Base-by-base conservation (phyloP, 2,797 vertebrate genomes). In the Mormyrops attenuatus region DNA sequence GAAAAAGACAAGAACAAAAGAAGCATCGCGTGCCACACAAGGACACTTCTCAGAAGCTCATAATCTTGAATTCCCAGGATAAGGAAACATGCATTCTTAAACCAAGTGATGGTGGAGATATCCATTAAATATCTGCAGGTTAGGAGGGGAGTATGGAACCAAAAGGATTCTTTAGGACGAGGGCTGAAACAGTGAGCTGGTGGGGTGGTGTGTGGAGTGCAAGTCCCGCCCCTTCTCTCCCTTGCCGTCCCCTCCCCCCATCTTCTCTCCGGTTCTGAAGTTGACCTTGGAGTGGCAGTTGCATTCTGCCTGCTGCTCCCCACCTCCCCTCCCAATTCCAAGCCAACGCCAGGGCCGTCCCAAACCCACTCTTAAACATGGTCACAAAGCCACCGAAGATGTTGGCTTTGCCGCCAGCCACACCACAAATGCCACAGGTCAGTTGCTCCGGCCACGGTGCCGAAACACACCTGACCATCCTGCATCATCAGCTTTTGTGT, bases 211-310 rank as follows among this genome's bases (percentile, higher is more conserved):
- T n/a, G 85, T 20, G 6, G 17, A 89, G 50, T 52, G 41, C 34
- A 20, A 55, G 20, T 15, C 15, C 20, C 55, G 4, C 38, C 50
- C 15, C 30, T 34, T 53, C 15, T 50, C 66, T 80, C 49, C 49
- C 66, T 13, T 15, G 26, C 66, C 26, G 4, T 90, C 89, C 87
- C 44, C 89, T 89, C 86, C 60, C 82, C 77, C 52, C 73, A 55
- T 11, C 47, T 52, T 26, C 49, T 57, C 49, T 8, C 41, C 41
- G 11, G 4, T 60, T 69, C 30, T 55, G 3, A 52, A 73, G 30
- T 82, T 90, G 90, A 92, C 91, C 91, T 92, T 91, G 90, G 73
- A 49, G 88, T 53, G 30, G 77, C 47, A 69, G 47, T 34, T 88
- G 57, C 85, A 30, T 69, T 88, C 57, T 85, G 82, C 60, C 87